Evolutionary conservation across 2,888 invertebrate genomes (phyloP).

Genomic region (Strigamia crassipes): DNA sequence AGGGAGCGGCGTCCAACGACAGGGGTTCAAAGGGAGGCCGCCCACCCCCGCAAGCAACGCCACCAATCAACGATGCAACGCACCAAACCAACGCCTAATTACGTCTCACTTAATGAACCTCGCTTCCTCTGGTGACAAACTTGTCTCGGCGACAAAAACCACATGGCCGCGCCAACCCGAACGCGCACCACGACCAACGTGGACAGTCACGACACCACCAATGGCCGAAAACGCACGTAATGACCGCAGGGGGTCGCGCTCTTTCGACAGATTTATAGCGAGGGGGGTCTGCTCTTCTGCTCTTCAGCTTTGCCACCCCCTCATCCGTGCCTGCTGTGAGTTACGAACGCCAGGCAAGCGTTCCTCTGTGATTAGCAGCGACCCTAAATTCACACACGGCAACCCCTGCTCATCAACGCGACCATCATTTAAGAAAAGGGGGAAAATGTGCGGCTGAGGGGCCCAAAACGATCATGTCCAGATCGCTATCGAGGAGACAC

Average conservation of each 20-base stretch:
- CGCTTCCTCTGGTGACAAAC: conserved; percentile 16
- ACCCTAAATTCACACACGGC: conserved; percentile 12
- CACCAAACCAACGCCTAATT: conserved; percentile 8
- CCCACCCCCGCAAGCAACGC: conserved; percentile 22
- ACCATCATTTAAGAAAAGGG: conserved; percentile 10
- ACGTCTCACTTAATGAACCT: conserved; percentile 26
- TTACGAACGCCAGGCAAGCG: conserved; percentile 26
- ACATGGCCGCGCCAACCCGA: not conserved
- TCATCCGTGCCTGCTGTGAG: not conserved
- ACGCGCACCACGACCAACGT: not conserved
- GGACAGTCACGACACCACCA: not conserved
- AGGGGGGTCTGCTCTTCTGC: not conserved
- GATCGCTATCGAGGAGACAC: not conserved
- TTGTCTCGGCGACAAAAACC: not conserved
- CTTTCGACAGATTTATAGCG: not conserved
- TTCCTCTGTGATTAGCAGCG: conserved; percentile 23
- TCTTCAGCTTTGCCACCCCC: not conserved
- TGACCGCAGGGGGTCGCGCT: conserved; percentile 1
- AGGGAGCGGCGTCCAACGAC: conserved; percentile 6
- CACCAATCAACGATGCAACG: conserved; percentile 17
- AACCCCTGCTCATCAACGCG: conserved; percentile 5
- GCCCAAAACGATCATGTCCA: not conserved
- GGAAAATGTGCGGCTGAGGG: not conserved
- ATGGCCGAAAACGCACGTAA: not conserved
- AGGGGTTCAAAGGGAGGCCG: conserved; percentile 16